Evolutionary conservation across 2,113 vertebrate genomes (phyloP).

Genomic region (Actenoides hombroni): DNA sequence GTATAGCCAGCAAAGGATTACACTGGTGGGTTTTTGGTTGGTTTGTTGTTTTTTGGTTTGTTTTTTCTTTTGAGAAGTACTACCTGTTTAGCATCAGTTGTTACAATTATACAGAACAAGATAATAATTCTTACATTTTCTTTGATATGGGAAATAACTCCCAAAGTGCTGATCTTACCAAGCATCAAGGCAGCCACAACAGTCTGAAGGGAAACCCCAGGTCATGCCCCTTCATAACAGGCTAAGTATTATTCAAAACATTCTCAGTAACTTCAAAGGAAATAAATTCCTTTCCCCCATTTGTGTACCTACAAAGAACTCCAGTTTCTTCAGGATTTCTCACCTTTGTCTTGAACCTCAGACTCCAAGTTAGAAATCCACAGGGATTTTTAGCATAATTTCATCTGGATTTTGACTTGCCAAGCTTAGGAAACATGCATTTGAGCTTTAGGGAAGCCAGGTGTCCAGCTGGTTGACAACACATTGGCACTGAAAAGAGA

Average conservation of each 20-base stretch:
- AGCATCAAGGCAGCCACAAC: neutral
- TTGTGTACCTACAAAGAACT: neutral
- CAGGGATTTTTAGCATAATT: constrained; percentile 22
- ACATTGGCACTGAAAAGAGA: constrained; percentile 5
- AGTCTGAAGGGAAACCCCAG: neutral
- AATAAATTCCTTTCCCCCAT: neutral
- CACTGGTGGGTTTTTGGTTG: neutral
- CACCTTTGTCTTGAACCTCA: constrained; percentile 30
- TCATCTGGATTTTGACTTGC: neutral
- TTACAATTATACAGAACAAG: neutral
- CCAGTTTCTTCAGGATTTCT: neutral
- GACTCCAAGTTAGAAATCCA: constrained; percentile 29
- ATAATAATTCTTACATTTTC: neutral
- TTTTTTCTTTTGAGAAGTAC: neutral
- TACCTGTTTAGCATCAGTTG: neutral
- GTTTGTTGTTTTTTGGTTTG: too few species aligned
- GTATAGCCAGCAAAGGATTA: neutral
- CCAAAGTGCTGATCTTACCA: neutral
- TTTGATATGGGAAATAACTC: neutral
- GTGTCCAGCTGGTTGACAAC: neutral
- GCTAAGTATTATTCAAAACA: neutral
- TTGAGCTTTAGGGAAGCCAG: neutral
- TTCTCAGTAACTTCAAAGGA: neutral
- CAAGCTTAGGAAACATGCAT: constrained; percentile 1
- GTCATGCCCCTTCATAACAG: neutral